Conservation (phyloP, 2,113 vertebrate species). For the Crotalus tigris region DNA sequence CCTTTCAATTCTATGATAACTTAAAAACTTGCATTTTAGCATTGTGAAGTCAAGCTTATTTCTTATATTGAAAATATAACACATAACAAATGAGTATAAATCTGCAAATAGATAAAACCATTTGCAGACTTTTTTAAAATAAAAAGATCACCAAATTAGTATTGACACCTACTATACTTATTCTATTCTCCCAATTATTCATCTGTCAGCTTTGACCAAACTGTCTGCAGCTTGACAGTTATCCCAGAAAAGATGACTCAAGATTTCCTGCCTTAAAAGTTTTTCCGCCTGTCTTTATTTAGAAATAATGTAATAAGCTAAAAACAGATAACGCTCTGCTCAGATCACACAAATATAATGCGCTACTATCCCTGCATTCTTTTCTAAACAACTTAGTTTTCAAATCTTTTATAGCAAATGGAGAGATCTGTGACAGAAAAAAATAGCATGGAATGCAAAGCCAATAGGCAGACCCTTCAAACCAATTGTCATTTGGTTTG, state of each 20-base stretch:
- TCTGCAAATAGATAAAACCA: conserved; percentile 10
- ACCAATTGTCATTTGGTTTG: neutral
- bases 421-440: neutral
- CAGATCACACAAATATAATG: conserved; percentile 15
- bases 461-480: neutral
- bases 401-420: neutral
- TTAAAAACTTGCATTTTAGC: neutral
- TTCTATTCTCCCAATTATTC: conserved; percentile 50
- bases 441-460: neutral
- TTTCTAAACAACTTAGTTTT: conserved; percentile 21
- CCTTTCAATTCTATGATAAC: no score
- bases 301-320: conserved; percentile 28
- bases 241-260: conserved; percentile 69
- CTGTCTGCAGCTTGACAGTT: conserved; percentile 61
- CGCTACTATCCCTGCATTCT: conserved; percentile 11
- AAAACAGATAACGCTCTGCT: neutral
- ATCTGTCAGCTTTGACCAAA: conserved; percentile 58
- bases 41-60: conserved; percentile 40
- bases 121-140: neutral
- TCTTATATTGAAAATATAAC: conserved; percentile 37
- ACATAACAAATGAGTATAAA: conserved; percentile 42
- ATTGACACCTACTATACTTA: no score
- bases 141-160: neutral
- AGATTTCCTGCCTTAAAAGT: conserved; percentile 49
- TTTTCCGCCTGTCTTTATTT: conserved; percentile 29